These are phyloP conservation scores for Chironomus striatipennis DNA, from an alignment of 1,140 invertebrate species.

Conservation along the genomic window DNA sequence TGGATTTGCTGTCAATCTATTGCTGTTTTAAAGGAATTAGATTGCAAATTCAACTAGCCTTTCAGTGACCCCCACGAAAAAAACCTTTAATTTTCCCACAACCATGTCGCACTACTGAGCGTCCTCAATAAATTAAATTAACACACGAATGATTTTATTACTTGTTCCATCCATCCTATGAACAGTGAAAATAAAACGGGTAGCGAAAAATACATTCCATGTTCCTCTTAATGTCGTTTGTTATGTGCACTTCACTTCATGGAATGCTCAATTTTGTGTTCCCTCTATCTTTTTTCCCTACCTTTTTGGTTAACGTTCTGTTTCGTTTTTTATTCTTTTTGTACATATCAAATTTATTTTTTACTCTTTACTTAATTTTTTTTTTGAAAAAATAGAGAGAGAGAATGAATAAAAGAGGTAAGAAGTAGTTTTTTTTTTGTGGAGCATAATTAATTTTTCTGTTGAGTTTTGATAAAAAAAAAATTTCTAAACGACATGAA, in stretches of 20 bases:
- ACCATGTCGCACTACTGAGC: neutral
- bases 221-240: constrained; percentile 20
- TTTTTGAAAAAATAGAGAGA: too few species aligned
- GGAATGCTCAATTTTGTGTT: neutral
- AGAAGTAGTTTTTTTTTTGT: too few species aligned
- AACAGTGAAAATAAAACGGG: neutral
- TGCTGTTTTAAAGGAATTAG: too few species aligned
- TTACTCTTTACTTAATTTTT: too few species aligned
- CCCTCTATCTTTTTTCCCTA: neutral
- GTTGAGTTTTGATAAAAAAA: too few species aligned
- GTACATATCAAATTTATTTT: too few species aligned
- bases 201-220: constrained; percentile 22
- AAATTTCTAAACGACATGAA: too few species aligned
- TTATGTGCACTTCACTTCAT: neutral
- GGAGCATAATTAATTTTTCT: too few species aligned
- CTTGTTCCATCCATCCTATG: neutral
- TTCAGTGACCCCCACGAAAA: neutral
- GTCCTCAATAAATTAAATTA: neutral
- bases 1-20: too few species aligned
- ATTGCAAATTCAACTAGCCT: too few species aligned
- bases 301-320: neutral
- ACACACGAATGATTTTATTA: neutral
- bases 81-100: neutral
- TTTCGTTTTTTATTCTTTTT: too few species aligned
- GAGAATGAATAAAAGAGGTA: too few species aligned